These are phyloP conservation scores for Callorhinus ursinus DNA, from an alignment of 2,113 vertebrate species.

Conservation along the genomic window DNA sequence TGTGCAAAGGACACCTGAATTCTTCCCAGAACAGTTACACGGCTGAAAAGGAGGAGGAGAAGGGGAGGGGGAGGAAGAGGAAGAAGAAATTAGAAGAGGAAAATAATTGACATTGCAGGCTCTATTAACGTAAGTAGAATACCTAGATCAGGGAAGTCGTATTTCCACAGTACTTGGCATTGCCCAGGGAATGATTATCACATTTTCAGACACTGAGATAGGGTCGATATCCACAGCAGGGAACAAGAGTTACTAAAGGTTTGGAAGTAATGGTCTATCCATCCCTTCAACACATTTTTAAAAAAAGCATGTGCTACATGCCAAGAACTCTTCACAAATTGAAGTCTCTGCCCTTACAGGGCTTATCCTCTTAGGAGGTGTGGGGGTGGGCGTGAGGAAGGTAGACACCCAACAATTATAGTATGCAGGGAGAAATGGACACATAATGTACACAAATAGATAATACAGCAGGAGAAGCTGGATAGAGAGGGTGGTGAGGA, in stretches of 20 bases:
- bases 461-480: background rate
- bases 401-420: background rate
- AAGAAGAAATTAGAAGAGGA: background rate
- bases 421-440: background rate
- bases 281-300: background rate
- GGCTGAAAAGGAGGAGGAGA: background rate
- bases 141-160: background rate
- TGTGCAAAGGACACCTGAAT: background rate
- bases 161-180: background rate
- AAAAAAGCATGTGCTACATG: background rate
- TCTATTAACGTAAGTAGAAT: background rate
- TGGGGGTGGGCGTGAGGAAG: background rate
- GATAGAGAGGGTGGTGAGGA: background rate
- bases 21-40: background rate
- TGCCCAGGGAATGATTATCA: background rate
- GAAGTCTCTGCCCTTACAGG: background rate
- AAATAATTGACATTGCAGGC: background rate
- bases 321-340: background rate
- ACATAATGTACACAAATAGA: background rate
- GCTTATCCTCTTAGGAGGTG: background rate
- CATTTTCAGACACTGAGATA: background rate
- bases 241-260: background rate
- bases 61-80: background rate
- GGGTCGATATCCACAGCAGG: background rate
- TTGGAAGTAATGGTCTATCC: background rate